Evolutionary conservation across 1,140 invertebrate genomes (phyloP), one percentile per base, ranked within the genome.

Genomic region (Cydia splendana): DNA sequence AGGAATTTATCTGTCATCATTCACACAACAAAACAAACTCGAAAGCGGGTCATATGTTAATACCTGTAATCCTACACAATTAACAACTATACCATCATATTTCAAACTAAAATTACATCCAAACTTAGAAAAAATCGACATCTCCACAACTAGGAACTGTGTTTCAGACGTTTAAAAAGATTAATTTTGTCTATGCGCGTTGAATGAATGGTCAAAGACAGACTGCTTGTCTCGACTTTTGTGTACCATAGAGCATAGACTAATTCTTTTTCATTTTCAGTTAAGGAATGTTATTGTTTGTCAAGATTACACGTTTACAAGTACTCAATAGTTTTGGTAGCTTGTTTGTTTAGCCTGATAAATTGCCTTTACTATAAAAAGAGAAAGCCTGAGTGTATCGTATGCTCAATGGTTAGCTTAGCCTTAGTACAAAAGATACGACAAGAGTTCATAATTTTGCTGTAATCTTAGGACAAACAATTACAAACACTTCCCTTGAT

Each of bases 231-330:
- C 67, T 38, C 67, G 30, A 42, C 67, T 71, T 71, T 71, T 71
- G 67, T 71, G 38, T 62, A 12, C 67, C 67, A 71, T 71, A 69
- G 65, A 69, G 12, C 67, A 71, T 71, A 71, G 34, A 71, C 67
- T 71, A 71, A 71, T 71, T 71, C 67, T 45, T 71, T 71, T 71
- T 71, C 74, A 53, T 57, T 53, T 75, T 75, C 74, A 75, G 24
- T 57, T 57, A 75, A 57, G 45, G 74, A 75, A 57, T 75, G 74
- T 75, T 75, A 48, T 57, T 51, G 67, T 71, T 62, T 24, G 30
- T 38, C 38, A 10, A 71, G 67, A 71, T 71, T 71, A 71, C 67
- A 71, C 67, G 67, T 75, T 53, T 75, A 53, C 74, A 75, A 51
- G 45, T 28, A 48, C 18, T 51, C 74, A 45, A 75, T 53, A 71